Base-by-base conservation (phyloP, 2,113 vertebrate species). In the Morphnarchus princeps region DNA sequence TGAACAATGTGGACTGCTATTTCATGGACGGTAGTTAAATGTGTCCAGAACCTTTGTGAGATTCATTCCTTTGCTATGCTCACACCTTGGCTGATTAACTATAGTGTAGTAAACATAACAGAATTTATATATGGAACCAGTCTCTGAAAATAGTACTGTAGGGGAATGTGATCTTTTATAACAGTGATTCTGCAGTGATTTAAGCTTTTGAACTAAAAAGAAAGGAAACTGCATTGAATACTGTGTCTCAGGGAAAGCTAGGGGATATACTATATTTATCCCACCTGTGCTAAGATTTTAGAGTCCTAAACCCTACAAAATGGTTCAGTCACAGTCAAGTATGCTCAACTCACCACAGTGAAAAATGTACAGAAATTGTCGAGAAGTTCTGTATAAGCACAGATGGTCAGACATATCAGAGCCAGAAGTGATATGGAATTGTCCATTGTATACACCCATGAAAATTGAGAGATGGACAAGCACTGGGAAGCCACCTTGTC, bases 381-480 rank as follows among this genome's bases (percentile, higher is more conserved):
- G 63, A 85, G 40, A 45, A 49, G 14, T 36, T 83, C 55, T 32
- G 17, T n/a, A 10, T 47, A 47, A 43, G 14, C 7, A 79, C 47
- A 81, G 24, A 43, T 38, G 16, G 47, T 62, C 38, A 69, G 42
- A 65, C 5, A 38, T 0, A 1, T 40, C 24, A 31, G 8, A 54
- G 5, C 29, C 31, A 38, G 36, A n/a, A 63, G 5, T 50, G 18
- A 18, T 34, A 8, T 31, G 43, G 10, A 85, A 54, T 16, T n/a
- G 6, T 49, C 32, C 3, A 5, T n/a, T 61, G 6, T 14, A n/a
- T 8, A 42, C 1, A 66, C 3, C 2, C 17, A 38, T 25, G 32
- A 77, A 82, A 87, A 74, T 38, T 55, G n/a, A 71, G 61, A 73
- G 49, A 25, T 6, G 8, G 8, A 40, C 9, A 62, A 55, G 26